These are phyloP conservation scores for Diglossa cyanea DNA, from an alignment of 2,797 vertebrate genomes.

Conservation along the genomic window DNA sequence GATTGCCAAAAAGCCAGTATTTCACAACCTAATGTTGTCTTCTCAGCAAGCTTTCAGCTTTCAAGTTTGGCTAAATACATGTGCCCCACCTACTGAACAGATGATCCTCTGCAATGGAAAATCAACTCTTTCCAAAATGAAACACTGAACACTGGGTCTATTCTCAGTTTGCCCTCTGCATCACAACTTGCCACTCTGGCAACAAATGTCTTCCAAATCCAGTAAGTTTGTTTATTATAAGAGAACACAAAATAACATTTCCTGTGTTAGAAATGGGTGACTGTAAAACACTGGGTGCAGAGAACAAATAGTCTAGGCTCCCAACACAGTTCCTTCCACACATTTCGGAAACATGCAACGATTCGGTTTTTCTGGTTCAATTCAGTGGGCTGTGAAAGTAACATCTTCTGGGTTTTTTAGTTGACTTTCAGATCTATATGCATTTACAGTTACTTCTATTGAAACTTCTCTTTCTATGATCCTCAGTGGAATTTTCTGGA, in stretches of 20 bases:
- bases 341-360: background rate
- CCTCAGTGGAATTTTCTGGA: background rate
- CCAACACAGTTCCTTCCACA: background rate
- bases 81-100: background rate
- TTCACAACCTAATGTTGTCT: background rate
- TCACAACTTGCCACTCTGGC: background rate
- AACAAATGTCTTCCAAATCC: background rate
- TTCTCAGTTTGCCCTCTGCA: background rate
- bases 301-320: background rate
- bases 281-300: background rate
- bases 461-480: background rate
- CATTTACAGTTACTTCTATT: background rate
- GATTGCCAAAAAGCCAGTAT: background rate
- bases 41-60: background rate
- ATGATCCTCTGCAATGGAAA: background rate
- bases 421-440: background rate
- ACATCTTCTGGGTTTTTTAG: background rate
- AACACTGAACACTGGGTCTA: background rate
- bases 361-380: background rate
- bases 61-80: background rate
- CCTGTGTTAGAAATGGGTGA: background rate
- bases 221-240: background rate
- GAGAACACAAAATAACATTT: background rate
- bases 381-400: background rate
- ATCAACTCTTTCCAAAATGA: background rate